Evolutionary conservation across 2,797 vertebrate genomes (phyloP).

Genomic region (Varecia variegata): DNA sequence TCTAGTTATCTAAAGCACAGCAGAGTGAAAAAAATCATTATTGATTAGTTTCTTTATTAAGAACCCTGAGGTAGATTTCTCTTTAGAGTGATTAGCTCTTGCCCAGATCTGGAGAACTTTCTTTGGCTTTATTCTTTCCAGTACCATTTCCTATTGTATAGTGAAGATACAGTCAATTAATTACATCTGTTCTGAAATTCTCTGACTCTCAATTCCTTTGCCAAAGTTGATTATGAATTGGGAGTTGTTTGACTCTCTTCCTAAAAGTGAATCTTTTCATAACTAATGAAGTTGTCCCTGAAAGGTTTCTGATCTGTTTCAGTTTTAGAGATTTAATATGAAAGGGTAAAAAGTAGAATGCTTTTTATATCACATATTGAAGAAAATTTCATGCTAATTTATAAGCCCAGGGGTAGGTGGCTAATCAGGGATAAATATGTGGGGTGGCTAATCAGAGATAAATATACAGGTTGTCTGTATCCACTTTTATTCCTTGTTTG

Average conservation of each 20-base stretch:
- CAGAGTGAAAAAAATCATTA: not conserved
- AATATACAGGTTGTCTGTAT: not conserved
- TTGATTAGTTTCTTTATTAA: not conserved
- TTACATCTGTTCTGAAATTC: slow-evolving; percentile 5
- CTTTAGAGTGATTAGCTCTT: not conserved
- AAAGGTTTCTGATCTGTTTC: slow-evolving; percentile 5
- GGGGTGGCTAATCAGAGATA: no score
- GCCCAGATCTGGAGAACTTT: not conserved
- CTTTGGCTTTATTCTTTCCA: not conserved
- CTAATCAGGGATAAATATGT: not conserved
- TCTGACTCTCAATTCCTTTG: slow-evolving; percentile 17
- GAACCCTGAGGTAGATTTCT: not conserved
- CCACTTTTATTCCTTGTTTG: slow-evolving; percentile 2
- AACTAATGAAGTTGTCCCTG: not conserved
- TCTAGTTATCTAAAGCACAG: not conserved
- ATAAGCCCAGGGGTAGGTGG: not conserved
- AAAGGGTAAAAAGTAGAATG: not conserved
- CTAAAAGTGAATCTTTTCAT: not conserved
- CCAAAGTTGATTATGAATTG: not conserved
- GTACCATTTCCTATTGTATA: slow-evolving; percentile 24
- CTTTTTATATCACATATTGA: not conserved
- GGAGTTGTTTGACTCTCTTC: not conserved
- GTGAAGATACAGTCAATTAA: not conserved
- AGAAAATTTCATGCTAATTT: slow-evolving; percentile 11
- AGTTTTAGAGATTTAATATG: not conserved